Evolutionary conservation across 2,888 invertebrate genomes (phyloP).

Genomic region (Ophioninae sp.): DNA sequence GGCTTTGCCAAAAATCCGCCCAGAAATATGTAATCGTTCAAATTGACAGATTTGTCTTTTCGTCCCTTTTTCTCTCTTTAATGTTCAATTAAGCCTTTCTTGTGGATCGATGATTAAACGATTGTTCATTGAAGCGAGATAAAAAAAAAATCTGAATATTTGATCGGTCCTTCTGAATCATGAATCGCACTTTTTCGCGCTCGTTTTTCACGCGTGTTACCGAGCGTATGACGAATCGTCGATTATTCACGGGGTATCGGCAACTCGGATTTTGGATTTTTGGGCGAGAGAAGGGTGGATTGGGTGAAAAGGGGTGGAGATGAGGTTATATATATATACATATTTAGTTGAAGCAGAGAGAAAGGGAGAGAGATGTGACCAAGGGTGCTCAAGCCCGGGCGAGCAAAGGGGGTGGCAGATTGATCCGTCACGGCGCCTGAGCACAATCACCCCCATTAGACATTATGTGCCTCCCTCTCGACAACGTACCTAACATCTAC

Average conservation of each 20-base stretch:
- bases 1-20: conserved; percentile 12
- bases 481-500: conserved; percentile 48
- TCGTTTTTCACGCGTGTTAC: conserved; percentile 65
- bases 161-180: background rate
- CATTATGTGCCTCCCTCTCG: conserved; percentile 77
- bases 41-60: conserved; percentile 26
- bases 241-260: conserved; percentile 76
- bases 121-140: conserved; percentile 15
- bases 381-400: conserved; percentile 67
- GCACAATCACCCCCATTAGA: conserved; percentile 81
- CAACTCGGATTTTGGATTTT: conserved; percentile 72
- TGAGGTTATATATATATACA: background rate
- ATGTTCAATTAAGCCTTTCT: background rate
- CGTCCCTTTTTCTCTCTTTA: background rate
- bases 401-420: conserved; percentile 78
- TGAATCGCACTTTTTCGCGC: conserved; percentile 17
- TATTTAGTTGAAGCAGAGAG: conserved; percentile 16
- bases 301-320: conserved; percentile 12
- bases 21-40: conserved; percentile 1
- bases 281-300: conserved; percentile 69
- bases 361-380: conserved; percentile 48
- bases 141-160: background rate
- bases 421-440: conserved; percentile 80
- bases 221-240: conserved; percentile 76
- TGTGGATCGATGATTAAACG: conserved; percentile 35